phyloP scores from a whole-genome alignment of 2,113 vertebrate species.

The Chaetura pelagica region DNA sequence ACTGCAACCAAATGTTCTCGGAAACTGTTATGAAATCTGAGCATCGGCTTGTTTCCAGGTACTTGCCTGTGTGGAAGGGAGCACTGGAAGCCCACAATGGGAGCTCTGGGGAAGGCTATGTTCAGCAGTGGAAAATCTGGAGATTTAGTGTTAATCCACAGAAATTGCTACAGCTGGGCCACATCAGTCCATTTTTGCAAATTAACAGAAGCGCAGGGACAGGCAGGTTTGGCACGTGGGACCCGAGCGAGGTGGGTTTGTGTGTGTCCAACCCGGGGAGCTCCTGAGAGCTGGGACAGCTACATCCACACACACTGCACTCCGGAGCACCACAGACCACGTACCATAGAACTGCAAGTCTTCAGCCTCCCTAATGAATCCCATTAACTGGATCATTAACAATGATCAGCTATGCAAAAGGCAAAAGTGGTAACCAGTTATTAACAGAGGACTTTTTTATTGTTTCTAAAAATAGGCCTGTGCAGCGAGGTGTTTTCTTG shows the following conservation, averaged over 20 bases:
- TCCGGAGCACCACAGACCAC: fast-evolving
- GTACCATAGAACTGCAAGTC: not conserved
- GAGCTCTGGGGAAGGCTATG: not conserved
- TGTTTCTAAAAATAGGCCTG: conserved; percentile 3
- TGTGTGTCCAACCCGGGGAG: not conserved
- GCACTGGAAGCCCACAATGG: not conserved
- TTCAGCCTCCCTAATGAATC: not conserved
- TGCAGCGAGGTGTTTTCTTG: conserved; percentile 9
- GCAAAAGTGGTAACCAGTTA: not conserved
- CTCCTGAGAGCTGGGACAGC: not conserved
- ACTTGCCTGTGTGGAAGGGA: not conserved
- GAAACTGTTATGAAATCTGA: not conserved
- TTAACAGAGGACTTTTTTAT: conserved; percentile 13
- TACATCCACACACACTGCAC: fast-evolving
- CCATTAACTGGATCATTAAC: not conserved
- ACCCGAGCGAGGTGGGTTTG: fast-evolving
- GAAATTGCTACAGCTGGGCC: not conserved
- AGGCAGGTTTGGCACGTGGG: not conserved
- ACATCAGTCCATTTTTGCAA: not conserved
- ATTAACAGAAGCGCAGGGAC: fast-evolving
- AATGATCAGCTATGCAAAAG: conserved; percentile 8
- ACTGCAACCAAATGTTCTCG: not conserved
- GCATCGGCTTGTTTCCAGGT: not conserved
- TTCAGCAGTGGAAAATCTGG: not conserved
- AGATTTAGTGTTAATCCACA: not conserved